Base-by-base conservation (phyloP, 37 sponge, comb jelly and placozoan genomes). In the Lycopodina hypogea region DNA sequence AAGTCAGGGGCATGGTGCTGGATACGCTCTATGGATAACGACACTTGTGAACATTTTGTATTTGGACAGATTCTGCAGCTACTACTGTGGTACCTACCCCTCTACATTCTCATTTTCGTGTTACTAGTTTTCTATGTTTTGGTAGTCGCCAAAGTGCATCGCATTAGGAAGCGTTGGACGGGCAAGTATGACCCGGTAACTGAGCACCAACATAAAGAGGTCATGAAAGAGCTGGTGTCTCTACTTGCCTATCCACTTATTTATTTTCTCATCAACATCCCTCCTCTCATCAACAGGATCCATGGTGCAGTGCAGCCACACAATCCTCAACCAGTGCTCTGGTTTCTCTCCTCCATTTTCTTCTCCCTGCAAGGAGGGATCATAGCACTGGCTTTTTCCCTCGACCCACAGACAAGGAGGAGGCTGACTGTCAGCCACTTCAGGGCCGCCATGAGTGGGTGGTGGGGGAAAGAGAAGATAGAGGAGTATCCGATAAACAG, bases 1-100 rank as follows among this genome's bases (percentile, higher is more conserved):
- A 61, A 40, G 18, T 69, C 84, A 0, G 91, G 91, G 12, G 78
- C 87, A 0, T 86, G 77, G 81, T 91, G 91, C 71, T 91, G 91
- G 91, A 91, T 91, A 33, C 76, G 75, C 50, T 60, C 53, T 3
- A 41, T 48, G 14, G 61, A 77, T 1, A 50, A 52, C 6, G 42
- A 40, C 41, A 76, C 66, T 69, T 42, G 73, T 24, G 23, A 45
- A 40, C 1, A 0, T 0, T 42, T 62, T 66, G n/a, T 18, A 23
- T 41, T 79, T n/a, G 91, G 83, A 28, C 34, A 68, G 0, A 42
- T 68, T 12, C 41, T 91, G 29, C 66, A 71, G 40, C 63, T 80
- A 39, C n/a, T 62, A 8, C 52, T 83, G 17, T 83, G 82, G 83
- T 82, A 78, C 62, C 74, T 86, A 19, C 91, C 91, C 1, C 51